These are phyloP conservation scores for Phaedon cochleariae DNA, from an alignment of 2,888 invertebrate genomes.

Conservation along the genomic window DNA sequence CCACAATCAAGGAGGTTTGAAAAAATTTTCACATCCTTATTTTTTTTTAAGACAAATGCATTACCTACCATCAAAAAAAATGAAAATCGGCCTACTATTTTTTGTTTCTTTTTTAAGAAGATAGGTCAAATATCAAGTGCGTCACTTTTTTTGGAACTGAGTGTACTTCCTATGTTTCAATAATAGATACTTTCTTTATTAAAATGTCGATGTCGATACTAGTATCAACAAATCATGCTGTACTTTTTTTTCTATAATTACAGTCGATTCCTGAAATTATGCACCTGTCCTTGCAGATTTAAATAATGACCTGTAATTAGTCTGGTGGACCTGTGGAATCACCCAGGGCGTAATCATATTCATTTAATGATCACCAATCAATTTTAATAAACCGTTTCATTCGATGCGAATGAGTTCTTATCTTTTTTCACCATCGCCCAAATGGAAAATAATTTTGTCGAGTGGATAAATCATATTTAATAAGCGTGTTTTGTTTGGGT, in stretches of 20 bases:
- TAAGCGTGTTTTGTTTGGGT: background rate
- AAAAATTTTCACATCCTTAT: no score
- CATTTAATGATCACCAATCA: conserved; percentile 27
- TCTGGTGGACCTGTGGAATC: conserved; percentile 9
- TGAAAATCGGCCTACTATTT: no score
- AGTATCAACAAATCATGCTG: background rate
- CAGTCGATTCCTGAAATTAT: conserved; percentile 9
- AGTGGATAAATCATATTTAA: conserved; percentile 26
- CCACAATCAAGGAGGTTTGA: no score
- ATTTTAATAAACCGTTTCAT: conserved; percentile 29
- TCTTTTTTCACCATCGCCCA: conserved; percentile 18
- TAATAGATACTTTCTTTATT: no score
- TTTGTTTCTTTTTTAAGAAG: no score
- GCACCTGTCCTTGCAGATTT: conserved; percentile 20
- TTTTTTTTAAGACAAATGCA: no score
- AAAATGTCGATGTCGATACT: no score
- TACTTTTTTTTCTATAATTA: background rate
- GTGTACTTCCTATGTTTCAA: no score
- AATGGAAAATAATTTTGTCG: conserved; percentile 16
- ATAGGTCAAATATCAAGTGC: no score
- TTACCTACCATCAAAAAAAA: no score
- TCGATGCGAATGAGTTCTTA: conserved; percentile 24
- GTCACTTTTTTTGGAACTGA: no score
- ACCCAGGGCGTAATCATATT: conserved; percentile 20
- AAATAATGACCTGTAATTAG: conserved; percentile 22